These are phyloP conservation scores for Cordylochernes scorpioides DNA, from an alignment of 2,888 invertebrate species.

Conservation along the genomic window DNA sequence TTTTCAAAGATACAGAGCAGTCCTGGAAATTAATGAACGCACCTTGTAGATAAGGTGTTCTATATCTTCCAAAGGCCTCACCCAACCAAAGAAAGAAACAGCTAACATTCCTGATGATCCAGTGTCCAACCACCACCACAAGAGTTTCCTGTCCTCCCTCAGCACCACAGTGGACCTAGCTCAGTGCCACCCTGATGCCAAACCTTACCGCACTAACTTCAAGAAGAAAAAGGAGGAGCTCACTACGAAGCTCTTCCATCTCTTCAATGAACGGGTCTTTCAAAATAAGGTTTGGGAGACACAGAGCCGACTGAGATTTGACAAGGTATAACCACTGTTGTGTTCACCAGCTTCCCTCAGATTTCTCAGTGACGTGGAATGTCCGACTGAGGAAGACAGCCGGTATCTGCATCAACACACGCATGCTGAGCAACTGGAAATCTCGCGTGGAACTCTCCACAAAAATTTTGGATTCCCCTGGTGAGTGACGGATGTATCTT, in stretches of 20 bases:
- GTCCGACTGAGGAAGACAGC: conserved; percentile 53
- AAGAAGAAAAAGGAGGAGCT: background rate
- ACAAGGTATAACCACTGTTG: background rate
- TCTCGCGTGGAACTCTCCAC: conserved; percentile 41
- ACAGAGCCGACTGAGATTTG: background rate
- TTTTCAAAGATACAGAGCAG: too few species aligned
- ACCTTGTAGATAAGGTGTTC: too few species aligned
- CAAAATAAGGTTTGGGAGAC: conserved; percentile 2
- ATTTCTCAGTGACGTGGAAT: conserved; percentile 49
- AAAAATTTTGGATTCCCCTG: conserved; percentile 27
- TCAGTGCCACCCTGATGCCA: background rate
- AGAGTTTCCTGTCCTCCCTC: background rate
- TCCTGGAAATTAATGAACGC: too few species aligned
- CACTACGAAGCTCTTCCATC: conserved; percentile 1
- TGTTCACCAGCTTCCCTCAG: conserved; percentile 18
- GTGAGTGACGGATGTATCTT: conserved; percentile 5
- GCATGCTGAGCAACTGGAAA: background rate
- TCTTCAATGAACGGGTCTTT: conserved; percentile 5
- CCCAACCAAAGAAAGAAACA: too few species aligned
- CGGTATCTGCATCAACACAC: conserved; percentile 30
- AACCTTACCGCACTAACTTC: background rate
- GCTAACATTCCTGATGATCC: too few species aligned
- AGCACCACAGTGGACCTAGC: background rate
- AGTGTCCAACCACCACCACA: too few species aligned
- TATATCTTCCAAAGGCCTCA: too few species aligned